Evolutionary conservation across 2,797 vertebrate species (phyloP).

Genomic region (Rhincodon typus): DNA sequence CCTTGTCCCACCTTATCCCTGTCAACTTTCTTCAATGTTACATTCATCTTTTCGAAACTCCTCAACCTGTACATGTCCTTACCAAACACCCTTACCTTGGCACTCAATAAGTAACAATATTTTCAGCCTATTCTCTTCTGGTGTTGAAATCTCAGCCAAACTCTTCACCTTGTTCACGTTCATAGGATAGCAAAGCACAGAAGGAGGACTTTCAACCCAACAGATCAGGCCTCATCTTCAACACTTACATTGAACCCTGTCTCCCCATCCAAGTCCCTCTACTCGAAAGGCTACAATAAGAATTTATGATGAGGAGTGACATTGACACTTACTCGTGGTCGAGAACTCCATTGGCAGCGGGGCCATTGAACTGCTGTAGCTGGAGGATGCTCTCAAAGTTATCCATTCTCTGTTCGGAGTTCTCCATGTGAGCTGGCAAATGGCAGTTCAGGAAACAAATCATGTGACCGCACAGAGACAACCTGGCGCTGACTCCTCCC

Average conservation of each 20-base stretch:
- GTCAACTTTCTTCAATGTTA: neutral
- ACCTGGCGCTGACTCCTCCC: conserved; percentile 83
- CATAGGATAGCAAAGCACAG: neutral
- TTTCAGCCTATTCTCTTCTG: neutral
- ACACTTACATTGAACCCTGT: neutral
- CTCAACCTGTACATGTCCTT: neutral
- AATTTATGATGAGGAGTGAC: neutral
- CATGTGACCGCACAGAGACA: conserved; percentile 83
- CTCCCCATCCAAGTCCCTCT: neutral
- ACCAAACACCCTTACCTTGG: too few species aligned
- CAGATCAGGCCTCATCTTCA: neutral
- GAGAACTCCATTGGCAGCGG: conserved; percentile 71
- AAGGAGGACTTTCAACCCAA: neutral
- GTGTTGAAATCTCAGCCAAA: neutral
- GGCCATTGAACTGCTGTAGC: conserved; percentile 91
- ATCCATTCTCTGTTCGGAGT: conserved; percentile 89
- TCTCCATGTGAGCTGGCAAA: conserved; percentile 94
- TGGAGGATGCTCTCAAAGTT: conserved; percentile 93
- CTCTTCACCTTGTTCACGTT: neutral
- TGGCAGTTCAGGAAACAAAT: conserved; percentile 97
- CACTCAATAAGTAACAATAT: neutral
- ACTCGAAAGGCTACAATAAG: neutral
- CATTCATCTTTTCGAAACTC: neutral
- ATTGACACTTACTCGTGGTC: conserved; percentile 77
- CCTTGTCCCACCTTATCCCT: neutral